A percentile compares a stretch with the other conserved stretches of the same genome.
These are phyloP conservation scores for Leucoma salicis DNA, from an alignment of 2,888 invertebrate genomes.

Conservation along the genomic window DNA sequence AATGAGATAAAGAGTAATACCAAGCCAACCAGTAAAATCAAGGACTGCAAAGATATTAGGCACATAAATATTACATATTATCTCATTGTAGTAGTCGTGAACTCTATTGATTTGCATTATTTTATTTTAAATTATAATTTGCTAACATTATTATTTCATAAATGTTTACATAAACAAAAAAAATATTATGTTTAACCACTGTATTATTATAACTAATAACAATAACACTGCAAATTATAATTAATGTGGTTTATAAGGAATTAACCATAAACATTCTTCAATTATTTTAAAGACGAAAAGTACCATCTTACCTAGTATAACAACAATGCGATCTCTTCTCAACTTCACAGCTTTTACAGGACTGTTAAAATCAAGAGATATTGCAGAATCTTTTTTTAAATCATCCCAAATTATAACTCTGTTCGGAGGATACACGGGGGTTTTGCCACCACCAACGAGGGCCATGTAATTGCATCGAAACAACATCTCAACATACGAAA, in stretches of 20 bases:
- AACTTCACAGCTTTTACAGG: conserved; percentile 96
- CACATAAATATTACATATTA: too few species aligned
- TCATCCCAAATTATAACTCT: conserved; percentile 99
- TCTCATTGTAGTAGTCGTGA: too few species aligned
- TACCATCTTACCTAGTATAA: conserved; percentile 85
- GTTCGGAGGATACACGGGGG: conserved; percentile 96
- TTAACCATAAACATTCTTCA: background rate
- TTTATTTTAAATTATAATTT: too few species aligned
- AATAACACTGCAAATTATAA: background rate
- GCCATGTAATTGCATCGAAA: conserved; percentile 99
- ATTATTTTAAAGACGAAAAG: too few species aligned
- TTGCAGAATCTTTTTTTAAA: conserved; percentile 95
- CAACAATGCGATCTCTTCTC: conserved; percentile 97
- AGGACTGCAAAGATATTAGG: too few species aligned
- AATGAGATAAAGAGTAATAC: too few species aligned
- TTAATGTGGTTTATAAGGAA: background rate
- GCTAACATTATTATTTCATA: too few species aligned
- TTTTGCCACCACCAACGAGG: conserved; percentile 95
- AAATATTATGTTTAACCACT: too few species aligned
- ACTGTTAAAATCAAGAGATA: conserved; percentile 96
- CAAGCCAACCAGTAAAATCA: too few species aligned
- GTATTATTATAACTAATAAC: too few species aligned
- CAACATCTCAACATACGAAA: conserved; percentile 98
- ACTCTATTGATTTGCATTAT: too few species aligned
- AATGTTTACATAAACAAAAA: too few species aligned